These are phyloP conservation scores for Nomada goodeniana DNA, from an alignment of 2,888 invertebrate genomes.

Conservation along the genomic window DNA sequence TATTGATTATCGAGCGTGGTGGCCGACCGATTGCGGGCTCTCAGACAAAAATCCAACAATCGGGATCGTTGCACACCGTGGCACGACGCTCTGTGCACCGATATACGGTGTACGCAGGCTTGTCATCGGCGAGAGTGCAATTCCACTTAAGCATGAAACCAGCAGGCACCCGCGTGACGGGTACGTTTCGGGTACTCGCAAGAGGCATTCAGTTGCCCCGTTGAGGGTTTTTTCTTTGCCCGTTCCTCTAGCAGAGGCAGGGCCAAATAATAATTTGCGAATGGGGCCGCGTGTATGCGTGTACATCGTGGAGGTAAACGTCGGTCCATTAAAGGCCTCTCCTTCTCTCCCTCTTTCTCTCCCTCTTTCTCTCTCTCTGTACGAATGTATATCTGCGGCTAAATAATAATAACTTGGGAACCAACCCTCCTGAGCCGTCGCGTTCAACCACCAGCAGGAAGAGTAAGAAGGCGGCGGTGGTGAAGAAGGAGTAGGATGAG, in stretches of 20 bases:
- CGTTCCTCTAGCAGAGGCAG: slow-evolving; percentile 9
- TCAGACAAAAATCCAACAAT: slow-evolving; percentile 6
- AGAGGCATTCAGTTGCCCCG: slow-evolving; percentile 38
- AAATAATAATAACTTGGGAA: slow-evolving; percentile 68
- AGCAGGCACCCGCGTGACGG: slow-evolving; percentile 18
- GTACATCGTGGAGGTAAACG: slow-evolving; percentile 53
- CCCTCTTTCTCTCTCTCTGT: slow-evolving; percentile 5
- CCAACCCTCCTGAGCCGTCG: slow-evolving; percentile 52
- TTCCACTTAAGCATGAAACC: slow-evolving; percentile 31
- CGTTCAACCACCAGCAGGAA: not conserved
- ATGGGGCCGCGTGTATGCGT: slow-evolving; percentile 6
- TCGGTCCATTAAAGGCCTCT: slow-evolving; percentile 62
- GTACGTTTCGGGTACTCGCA: slow-evolving; percentile 29
- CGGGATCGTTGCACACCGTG: not conserved
- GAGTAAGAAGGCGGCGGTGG: slow-evolving; percentile 14
- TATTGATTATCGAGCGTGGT: slow-evolving; percentile 21
- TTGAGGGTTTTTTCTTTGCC: slow-evolving; percentile 41
- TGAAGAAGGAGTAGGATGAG: slow-evolving; percentile 7
- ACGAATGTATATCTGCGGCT: slow-evolving; percentile 59
- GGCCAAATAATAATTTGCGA: slow-evolving; percentile 55
- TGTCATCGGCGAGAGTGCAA: slow-evolving; percentile 40
- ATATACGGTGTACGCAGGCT: not conserved
- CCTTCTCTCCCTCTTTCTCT: slow-evolving; percentile 3
- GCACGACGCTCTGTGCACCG: no score
- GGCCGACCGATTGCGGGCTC: slow-evolving; percentile 12